These are phyloP conservation scores for Drosophila flavopinicola DNA, from an alignment of 2,888 invertebrate genomes.

Conservation along the genomic window DNA sequence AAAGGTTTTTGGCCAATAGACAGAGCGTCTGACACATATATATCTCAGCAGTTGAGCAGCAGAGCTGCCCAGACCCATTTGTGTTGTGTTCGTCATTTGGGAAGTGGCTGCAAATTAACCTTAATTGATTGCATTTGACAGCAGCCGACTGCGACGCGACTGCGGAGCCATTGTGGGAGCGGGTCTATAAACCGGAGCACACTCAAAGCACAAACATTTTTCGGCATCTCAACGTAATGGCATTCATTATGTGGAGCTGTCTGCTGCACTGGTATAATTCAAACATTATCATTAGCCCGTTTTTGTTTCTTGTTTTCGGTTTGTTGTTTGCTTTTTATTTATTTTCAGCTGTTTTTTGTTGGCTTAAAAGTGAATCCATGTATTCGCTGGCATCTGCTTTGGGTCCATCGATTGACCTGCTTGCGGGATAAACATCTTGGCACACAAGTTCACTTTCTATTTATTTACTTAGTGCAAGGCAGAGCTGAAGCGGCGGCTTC, in stretches of 20 bases:
- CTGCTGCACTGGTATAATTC: conserved; percentile 51
- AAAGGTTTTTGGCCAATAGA: conserved; percentile 50
- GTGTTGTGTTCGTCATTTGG: conserved; percentile 68
- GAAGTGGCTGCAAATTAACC: conserved; percentile 77
- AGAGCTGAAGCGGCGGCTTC: conserved; percentile 58
- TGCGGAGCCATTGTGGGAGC: conserved; percentile 60
- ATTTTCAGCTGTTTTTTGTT: conserved; percentile 23
- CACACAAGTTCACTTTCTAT: conserved; percentile 71
- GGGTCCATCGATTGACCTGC: conserved; percentile 55
- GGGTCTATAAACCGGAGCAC: conserved; percentile 56
- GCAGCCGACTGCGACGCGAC: conserved; percentile 21
- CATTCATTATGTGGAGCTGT: conserved; percentile 59
- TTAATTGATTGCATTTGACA: conserved; percentile 80
- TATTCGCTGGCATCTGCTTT: conserved; percentile 1
- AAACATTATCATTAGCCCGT: conserved; percentile 74
- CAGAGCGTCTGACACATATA: conserved; percentile 58
- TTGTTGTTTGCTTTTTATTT: too few relatives aligned
- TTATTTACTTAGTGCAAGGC: conserved; percentile 36
- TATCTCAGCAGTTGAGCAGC: conserved; percentile 2
- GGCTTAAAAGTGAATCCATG: conserved; percentile 66
- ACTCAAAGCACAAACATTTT: not conserved
- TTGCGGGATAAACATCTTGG: conserved; percentile 27
- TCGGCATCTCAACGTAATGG: conserved; percentile 46
- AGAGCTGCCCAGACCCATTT: conserved; percentile 37
- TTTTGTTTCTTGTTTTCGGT: conserved; percentile 35